These are phyloP conservation scores for Orthosia gothica DNA, from an alignment of 2,888 invertebrate genomes.

Conservation along the genomic window DNA sequence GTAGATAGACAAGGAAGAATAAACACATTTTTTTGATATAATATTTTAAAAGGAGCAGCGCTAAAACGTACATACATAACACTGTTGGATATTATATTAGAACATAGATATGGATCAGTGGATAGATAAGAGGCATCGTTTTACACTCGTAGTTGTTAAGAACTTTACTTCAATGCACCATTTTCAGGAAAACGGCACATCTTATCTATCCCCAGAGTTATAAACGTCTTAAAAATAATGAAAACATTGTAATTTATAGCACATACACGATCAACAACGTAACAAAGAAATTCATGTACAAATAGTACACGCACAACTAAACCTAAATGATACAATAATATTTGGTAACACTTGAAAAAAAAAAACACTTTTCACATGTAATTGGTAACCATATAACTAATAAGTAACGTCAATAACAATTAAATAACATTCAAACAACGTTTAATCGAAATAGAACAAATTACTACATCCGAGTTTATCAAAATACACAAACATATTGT, in stretches of 20 bases:
- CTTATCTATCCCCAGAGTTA: constrained; percentile 11
- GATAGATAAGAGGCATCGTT: constrained; percentile 5
- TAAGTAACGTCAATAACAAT: constrained; percentile 46
- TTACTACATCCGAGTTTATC: neutral
- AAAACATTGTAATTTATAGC: constrained; percentile 17
- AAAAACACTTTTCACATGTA: constrained; percentile 49
- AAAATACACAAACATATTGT: constrained; percentile 25
- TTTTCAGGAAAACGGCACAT: neutral
- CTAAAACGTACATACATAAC: constrained; percentile 32
- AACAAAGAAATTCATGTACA: constrained; percentile 43
- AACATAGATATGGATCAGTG: constrained; percentile 27
- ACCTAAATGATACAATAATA: constrained; percentile 65
- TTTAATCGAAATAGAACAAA: constrained; percentile 33
- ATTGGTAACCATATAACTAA: constrained; percentile 65
- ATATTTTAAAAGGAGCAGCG: neutral
- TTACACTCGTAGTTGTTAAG: neutral
- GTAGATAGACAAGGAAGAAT: neutral
- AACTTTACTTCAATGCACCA: neutral
- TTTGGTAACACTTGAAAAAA: constrained; percentile 69
- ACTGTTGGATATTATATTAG: constrained; percentile 18
- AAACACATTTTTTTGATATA: neutral
- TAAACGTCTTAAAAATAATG: constrained; percentile 18
- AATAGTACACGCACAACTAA: constrained; percentile 41
- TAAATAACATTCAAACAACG: constrained; percentile 51
- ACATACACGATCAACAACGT: constrained; percentile 39